Percentiles rank a stretch among this genome's conserved stretches.
Conservation (phyloP, 2,113 vertebrate species). For the Sardina pilchardus region DNA sequence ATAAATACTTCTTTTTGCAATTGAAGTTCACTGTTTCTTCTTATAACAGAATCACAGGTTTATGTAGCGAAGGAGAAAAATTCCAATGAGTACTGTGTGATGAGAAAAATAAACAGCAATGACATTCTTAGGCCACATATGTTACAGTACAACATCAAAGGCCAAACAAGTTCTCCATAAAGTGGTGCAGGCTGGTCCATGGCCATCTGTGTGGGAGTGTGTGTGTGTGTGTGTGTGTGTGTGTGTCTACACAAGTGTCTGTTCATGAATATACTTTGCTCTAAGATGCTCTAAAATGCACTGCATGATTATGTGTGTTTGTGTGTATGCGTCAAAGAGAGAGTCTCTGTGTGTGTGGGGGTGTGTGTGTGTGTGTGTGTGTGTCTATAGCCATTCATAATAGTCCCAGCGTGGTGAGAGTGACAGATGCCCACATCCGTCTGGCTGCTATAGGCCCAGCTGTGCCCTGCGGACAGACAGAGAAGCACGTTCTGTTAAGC, state of each 20-base stretch:
- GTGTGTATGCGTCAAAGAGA: conserved; percentile 13
- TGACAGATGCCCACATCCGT: conserved; percentile 28
- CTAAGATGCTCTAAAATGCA: conserved; percentile 20
- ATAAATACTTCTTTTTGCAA: conserved; percentile 70
- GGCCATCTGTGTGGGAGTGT: conserved; percentile 22
- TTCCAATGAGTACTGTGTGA: conserved; percentile 53
- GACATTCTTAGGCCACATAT: conserved; percentile 67
- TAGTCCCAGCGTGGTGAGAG: conserved; percentile 36
- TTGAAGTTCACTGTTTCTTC: conserved; percentile 65
- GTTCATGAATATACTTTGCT: not conserved
- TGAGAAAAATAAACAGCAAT: conserved; percentile 54
- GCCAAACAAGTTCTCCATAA: conserved; percentile 51
- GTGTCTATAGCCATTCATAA: conserved; percentile 22
- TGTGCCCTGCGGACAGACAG: conserved; percentile 41
- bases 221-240: conserved; percentile 34
- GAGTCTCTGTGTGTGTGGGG: conserved; percentile 18
- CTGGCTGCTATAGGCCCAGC: conserved; percentile 26
- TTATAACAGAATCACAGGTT: conserved; percentile 73
- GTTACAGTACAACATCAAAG: conserved; percentile 70
- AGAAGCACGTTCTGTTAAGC: not conserved
- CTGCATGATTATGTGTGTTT: conserved; percentile 27
- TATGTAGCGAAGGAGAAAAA: conserved; percentile 60
- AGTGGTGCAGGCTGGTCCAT: conserved; percentile 40
- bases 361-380: conserved; percentile 22
- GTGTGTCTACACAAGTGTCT: conserved; percentile 20